Base-by-base conservation (phyloP, 2,888 invertebrate genomes). In the Protodeltote pygarga region DNA sequence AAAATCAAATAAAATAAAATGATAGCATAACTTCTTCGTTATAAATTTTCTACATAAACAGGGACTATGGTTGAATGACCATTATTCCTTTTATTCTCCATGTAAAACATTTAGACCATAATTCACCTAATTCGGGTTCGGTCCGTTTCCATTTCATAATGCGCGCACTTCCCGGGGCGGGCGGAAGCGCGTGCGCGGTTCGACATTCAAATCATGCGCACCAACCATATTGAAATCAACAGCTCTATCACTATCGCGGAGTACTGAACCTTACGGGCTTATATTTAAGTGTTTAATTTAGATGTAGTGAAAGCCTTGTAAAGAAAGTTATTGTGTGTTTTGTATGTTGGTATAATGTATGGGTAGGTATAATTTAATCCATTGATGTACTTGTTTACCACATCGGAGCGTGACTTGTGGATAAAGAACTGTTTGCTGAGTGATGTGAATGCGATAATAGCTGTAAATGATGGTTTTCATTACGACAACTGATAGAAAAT, bases 241-340 rank as follows among this genome's bases (percentile, higher is more conserved):
- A 32, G 62, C 71, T 65, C 53, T 47, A 45, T 31, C 16, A 2
- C 8, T 8, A 9, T 33, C 45, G 9, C 57, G 8, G 76, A 65
- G n/a, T n/a, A 76, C 37, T 70, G 35, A 55, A 74, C 74, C 64
- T 57, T 84, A 73, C 1, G 1, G 0, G 8, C 2, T 10, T 17
- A 4, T 3, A 0, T 0, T 35, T 73, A 58, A 42, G 50, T 49
- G 39, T 37, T 33, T 42, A 58, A 74, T 75, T 85, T 33, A 34
- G 39, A 29, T 62, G 53, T 49, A 72, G 81, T 73, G 84, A 87
- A 86, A 88, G 85, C 75, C 49, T 65, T 68, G 64, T 67, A 66
- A 85, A 83, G 86, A 88, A 88, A 88, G 86, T 82, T 77, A 81
- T 79, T 71, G 73, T 76, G 67, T 72, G 47, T 60, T 53, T 63